These are phyloP conservation scores for Bombus waltoni DNA, from an alignment of 1,140 invertebrate species.

Conservation along the genomic window DNA sequence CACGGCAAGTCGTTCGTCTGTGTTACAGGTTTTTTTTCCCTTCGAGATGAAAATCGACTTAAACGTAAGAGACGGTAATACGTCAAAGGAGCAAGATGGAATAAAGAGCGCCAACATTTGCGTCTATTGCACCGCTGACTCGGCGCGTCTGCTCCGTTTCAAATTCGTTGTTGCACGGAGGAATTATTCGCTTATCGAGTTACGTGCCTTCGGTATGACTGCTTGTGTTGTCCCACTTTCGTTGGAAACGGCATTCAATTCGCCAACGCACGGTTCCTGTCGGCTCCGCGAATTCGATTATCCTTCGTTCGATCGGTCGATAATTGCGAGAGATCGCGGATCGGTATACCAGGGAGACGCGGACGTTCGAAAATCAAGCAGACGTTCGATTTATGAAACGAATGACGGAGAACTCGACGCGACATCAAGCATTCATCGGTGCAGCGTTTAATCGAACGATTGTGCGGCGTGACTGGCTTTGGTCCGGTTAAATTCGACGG, in stretches of 20 bases:
- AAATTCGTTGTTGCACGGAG: constrained; percentile 17
- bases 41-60: constrained; percentile 2
- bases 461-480: constrained; percentile 1
- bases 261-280: constrained; percentile 4
- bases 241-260: constrained; percentile 8
- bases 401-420: constrained; percentile 18
- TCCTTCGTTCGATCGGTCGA: constrained; percentile 32
- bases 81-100: constrained; percentile 9
- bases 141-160: background rate
- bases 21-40: background rate
- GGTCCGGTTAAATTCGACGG: constrained; percentile 26
- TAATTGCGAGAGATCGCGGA: constrained; percentile 23
- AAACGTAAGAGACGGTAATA: background rate
- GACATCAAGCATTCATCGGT: constrained; percentile 24
- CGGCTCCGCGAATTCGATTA: constrained; percentile 62
- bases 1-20: too few species aligned
- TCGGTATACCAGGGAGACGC: background rate
- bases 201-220: constrained; percentile 4
- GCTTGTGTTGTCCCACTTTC: constrained; percentile 23
- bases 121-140: constrained; percentile 18
- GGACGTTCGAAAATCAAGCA: constrained; percentile 28
- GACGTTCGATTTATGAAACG: constrained; percentile 24
- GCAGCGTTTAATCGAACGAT: constrained; percentile 27
- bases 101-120: background rate
- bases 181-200: constrained; percentile 54